phyloP scores from a whole-genome alignment of 2,113 vertebrate species.

The Pogonocichla stellata region DNA sequence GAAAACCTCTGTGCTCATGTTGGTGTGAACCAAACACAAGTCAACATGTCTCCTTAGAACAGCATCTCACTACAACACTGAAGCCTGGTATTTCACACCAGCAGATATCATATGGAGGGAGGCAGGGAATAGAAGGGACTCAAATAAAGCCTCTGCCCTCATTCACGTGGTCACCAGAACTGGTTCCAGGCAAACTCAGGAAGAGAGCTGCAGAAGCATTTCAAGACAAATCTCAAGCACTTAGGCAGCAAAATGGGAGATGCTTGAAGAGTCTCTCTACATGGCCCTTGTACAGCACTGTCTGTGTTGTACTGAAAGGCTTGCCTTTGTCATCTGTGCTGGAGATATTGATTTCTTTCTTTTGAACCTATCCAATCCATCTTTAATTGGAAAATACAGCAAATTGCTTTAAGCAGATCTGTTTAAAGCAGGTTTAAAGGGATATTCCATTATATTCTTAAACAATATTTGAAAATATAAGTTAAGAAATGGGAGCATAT shows the following conservation, averaged over 20 bases:
- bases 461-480: background rate
- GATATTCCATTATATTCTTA: background rate
- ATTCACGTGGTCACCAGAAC: fast-evolving
- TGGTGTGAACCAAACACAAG: background rate
- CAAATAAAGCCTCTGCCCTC: background rate
- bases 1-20: fast-evolving
- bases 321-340: background rate
- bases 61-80: background rate
- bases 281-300: background rate
- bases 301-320: background rate
- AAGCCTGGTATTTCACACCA: background rate
- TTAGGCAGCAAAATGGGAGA: background rate
- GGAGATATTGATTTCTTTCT: background rate
- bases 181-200: background rate
- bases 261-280: background rate
- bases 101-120: background rate
- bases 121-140: background rate
- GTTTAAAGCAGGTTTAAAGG: background rate
- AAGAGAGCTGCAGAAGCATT: background rate
- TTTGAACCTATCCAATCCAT: background rate
- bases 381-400: background rate
- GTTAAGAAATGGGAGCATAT: background rate
- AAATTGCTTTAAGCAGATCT: background rate
- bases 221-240: background rate
- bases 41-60: background rate